These are phyloP conservation scores for Laspeyria flexula DNA, from an alignment of 2,888 invertebrate genomes.

Conservation along the genomic window DNA sequence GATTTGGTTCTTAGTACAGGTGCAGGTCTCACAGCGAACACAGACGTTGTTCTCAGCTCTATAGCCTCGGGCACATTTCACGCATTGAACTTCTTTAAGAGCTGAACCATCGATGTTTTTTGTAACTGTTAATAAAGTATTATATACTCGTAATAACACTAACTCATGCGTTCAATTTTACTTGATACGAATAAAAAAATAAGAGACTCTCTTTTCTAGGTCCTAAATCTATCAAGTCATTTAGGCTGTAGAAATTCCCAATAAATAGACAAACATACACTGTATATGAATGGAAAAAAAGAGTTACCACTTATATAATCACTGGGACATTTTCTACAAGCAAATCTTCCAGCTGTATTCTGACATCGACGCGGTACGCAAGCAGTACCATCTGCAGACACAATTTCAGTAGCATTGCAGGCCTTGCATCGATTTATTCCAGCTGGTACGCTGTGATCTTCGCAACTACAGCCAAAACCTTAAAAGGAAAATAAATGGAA, in stretches of 20 bases:
- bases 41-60: conserved; percentile 59
- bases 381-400: conserved; percentile 64
- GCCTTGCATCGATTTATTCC: conserved; percentile 56
- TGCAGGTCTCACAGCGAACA: conserved; percentile 65
- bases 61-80: conserved; percentile 73
- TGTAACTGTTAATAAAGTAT: conserved; percentile 59
- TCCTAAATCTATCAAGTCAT: no score
- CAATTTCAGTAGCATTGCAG: conserved; percentile 69
- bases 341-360: conserved; percentile 57
- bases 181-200: no score
- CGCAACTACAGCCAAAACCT: conserved; percentile 74
- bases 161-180: no score
- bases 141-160: no score
- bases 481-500: neutral
- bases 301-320: conserved; percentile 74
- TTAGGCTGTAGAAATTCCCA: no score
- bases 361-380: conserved; percentile 77
- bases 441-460: conserved; percentile 60
- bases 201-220: no score
- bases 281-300: no score
- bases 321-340: conserved; percentile 74
- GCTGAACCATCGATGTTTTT: conserved; percentile 76
- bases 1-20: conserved; percentile 60
- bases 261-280: no score
- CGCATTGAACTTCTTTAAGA: conserved; percentile 73